Evolutionary conservation across 35 echinoderm and acorn worm species (phyloP).

Genomic region (Ptychodera flava): DNA sequence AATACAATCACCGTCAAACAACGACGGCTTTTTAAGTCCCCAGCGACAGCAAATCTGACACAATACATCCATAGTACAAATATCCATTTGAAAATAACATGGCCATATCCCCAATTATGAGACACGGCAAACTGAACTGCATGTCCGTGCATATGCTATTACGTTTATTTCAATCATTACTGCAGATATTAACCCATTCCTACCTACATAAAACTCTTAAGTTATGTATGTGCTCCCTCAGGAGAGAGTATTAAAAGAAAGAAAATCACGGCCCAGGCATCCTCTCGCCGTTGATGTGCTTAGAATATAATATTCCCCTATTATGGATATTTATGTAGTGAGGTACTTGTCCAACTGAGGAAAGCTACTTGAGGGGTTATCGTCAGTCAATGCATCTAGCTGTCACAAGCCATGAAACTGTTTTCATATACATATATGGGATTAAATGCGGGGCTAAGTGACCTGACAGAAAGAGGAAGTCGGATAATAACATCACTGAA

Average conservation of each 20-base stretch:
- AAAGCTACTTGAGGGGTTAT: too few relatives aligned
- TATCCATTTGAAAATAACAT: too few relatives aligned
- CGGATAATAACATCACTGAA: neutral
- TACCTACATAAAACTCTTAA: neutral
- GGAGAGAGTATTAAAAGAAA: neutral
- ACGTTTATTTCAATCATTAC: neutral
- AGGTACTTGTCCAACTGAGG: too few relatives aligned
- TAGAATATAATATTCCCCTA: neutral
- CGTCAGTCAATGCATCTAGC: too few relatives aligned
- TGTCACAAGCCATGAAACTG: neutral
- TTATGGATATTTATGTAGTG: too few relatives aligned
- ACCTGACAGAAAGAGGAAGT: neutral
- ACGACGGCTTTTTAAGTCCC: too few relatives aligned
- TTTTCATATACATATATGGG: neutral
- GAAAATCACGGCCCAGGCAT: neutral
- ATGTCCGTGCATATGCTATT: neutral
- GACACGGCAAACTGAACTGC: neutral
- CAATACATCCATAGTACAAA: too few relatives aligned
- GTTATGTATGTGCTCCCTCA: neutral
- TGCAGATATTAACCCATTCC: neutral
- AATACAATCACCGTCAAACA: too few relatives aligned
- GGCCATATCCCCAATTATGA: too few relatives aligned
- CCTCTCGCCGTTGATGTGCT: neutral
- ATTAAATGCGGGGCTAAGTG: neutral
- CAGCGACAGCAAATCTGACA: too few relatives aligned